These are phyloP conservation scores for Ptiloglossa arizonensis DNA, from an alignment of 1,140 invertebrate species.

Conservation along the genomic window DNA sequence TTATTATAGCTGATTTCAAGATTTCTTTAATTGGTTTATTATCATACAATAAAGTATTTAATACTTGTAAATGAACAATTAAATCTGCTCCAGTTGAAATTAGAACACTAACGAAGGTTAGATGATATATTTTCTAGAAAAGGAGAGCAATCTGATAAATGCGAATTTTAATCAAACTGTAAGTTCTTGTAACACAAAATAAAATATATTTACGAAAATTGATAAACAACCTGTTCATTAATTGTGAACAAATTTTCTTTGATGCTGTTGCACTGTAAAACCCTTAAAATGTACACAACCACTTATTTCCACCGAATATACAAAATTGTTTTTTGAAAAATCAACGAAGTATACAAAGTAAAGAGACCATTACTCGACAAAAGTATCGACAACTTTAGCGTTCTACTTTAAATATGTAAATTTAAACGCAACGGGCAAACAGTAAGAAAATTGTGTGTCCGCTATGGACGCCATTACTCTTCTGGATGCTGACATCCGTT, in stretches of 20 bases:
- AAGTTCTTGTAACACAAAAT: background rate
- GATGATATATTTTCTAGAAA: constrained; percentile 2
- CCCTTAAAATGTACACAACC: constrained; percentile 32
- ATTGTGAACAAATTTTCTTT: constrained; percentile 23
- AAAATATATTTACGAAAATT: constrained; percentile 6
- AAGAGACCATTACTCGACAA: background rate
- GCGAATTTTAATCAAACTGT: background rate
- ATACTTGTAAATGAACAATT: background rate
- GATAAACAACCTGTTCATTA: constrained; percentile 41
- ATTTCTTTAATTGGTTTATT: background rate
- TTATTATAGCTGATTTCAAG: background rate
- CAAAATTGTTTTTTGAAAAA: background rate
- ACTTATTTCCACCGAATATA: constrained; percentile 21
- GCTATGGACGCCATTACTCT: constrained; percentile 55
- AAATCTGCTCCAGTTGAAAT: background rate
- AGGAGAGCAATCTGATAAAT: background rate
- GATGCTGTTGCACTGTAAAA: constrained; percentile 35
- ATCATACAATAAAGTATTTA: background rate
- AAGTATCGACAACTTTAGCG: background rate
- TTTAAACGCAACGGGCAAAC: constrained; percentile 38
- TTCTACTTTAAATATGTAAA: background rate
- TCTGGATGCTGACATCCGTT: constrained; percentile 54
- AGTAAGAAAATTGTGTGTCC: constrained; percentile 37
- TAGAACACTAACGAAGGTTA: constrained; percentile 19
- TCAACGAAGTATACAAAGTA: background rate